phyloP scores from a whole-genome alignment of 2,888 invertebrate genomes.

The Yponomeuta evonymella region DNA sequence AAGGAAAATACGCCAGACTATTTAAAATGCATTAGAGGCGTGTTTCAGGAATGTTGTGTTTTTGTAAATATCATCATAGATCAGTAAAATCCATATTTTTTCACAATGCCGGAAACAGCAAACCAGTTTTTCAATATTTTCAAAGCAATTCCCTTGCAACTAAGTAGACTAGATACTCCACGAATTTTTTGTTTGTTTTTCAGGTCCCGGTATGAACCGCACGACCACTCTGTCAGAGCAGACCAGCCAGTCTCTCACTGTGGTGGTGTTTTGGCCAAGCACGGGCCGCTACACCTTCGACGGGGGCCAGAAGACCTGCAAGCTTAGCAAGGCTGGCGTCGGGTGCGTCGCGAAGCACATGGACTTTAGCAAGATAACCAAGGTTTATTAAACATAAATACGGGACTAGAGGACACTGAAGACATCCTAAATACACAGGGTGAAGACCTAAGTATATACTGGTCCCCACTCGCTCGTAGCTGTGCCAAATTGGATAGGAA shows the following conservation, averaged over 20 bases:
- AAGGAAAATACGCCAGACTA: no score
- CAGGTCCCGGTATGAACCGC: constrained; percentile 64
- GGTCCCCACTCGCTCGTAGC: constrained; percentile 92
- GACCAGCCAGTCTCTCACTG: constrained; percentile 41
- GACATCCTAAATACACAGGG: no score
- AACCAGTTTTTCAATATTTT: no score
- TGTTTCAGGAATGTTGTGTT: no score
- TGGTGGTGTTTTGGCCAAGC: constrained; percentile 41
- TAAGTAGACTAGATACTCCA: no score
- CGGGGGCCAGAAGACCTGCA: constrained; percentile 42
- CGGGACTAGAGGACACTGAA: no score
- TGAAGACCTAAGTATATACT: constrained; percentile 42
- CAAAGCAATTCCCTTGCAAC: no score
- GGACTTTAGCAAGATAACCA: constrained; percentile 35
- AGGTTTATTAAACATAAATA: background rate
- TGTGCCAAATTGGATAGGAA: constrained; percentile 98
- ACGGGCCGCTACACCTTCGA: constrained; percentile 34
- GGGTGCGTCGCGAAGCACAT: constrained; percentile 46
- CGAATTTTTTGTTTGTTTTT: background rate
- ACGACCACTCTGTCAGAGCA: constrained; percentile 47
- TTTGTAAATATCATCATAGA: no score
- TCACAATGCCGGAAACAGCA: no score
- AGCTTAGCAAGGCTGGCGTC: constrained; percentile 38
- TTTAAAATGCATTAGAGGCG: no score
- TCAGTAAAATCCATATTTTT: no score